These are phyloP conservation scores for Philopotamus ludificatus DNA, from an alignment of 1,140 invertebrate genomes.

Conservation along the genomic window DNA sequence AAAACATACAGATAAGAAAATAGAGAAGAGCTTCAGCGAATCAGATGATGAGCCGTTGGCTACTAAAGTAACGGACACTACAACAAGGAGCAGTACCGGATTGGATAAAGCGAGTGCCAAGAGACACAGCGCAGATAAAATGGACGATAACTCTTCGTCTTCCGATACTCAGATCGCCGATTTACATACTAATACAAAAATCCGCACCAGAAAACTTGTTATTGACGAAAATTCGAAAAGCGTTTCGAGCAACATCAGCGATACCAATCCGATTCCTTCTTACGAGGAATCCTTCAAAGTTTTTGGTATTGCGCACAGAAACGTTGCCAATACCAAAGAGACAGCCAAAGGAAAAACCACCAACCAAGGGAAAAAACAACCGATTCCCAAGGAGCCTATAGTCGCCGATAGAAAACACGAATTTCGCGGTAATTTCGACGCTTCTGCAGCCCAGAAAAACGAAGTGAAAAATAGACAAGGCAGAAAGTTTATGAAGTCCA, in stretches of 20 bases:
- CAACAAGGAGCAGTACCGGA: neutral
- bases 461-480: conserved; percentile 19
- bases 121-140: neutral
- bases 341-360: neutral
- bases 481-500: conserved; percentile 69
- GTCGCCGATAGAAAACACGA: conserved; percentile 10
- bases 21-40: conserved; percentile 57
- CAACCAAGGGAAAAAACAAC: neutral
- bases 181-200: neutral
- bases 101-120: neutral
- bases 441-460: neutral
- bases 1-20: conserved; percentile 37
- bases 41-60: conserved; percentile 61
- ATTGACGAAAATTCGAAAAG: neutral
- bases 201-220: neutral
- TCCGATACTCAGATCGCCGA: neutral
- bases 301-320: conserved; percentile 51
- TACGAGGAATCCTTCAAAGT: conserved; percentile 51
- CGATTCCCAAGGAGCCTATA: neutral
- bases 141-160: neutral
- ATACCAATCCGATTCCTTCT: conserved; percentile 48
- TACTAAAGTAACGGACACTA: conserved; percentile 48
- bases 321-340: conserved; percentile 39
- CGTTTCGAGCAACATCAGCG: neutral
- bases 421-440: conserved; percentile 15